Evolutionary conservation across 2,797 vertebrate species (phyloP), one percentile per base, ranked within the genome.

Genomic region (Threskiornis aethiopicus): DNA sequence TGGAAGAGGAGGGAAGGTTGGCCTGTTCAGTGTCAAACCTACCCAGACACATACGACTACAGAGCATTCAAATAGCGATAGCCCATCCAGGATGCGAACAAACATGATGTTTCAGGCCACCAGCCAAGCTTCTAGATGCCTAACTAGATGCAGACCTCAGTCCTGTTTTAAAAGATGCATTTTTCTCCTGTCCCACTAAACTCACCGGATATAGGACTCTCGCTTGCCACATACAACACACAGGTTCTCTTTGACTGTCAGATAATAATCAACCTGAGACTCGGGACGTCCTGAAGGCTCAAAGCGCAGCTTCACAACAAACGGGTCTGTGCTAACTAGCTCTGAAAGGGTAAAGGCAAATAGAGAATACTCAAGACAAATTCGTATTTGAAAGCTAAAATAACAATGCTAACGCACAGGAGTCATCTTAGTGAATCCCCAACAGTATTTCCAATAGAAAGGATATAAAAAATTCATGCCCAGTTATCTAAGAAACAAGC

Each of bases 211-310:
- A 95, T 99, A 99, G 77, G 99, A 99, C 72, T 99, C 99, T 4
- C 97, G 98, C 98, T 99, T 99, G 72, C 99, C 99, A 71, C 99
- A 99, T 16, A 99, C 99, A 33, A 99, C 99, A 93, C 99, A 99
- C 10, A 99, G 97, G 84, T 99, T 99, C 97, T 99, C 99, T 97
- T 99, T 99, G n/a, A 99, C 98, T 5, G 98, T 99, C 93, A 99
- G 98, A 46, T 99, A 99, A 90, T 99, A 99, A 97, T 99, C 99
- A 87, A 99, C 98, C 52, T 99, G 98, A 20, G 99, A 99, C 85
- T 99, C 99, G 0, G 99, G 99, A 39, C 99, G 99, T 82, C 99
- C 99, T 1, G 99, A 99, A 29, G 99, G 99, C 95, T 99, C 99
- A 90, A 99, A 99, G 92, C 98, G 98, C 93, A 99, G 96, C 96